A percentile compares a stretch with the other conserved stretches of the same genome.
Evolutionary conservation across 2,113 vertebrate genomes (phyloP).

Genomic region (Tichodroma muraria): DNA sequence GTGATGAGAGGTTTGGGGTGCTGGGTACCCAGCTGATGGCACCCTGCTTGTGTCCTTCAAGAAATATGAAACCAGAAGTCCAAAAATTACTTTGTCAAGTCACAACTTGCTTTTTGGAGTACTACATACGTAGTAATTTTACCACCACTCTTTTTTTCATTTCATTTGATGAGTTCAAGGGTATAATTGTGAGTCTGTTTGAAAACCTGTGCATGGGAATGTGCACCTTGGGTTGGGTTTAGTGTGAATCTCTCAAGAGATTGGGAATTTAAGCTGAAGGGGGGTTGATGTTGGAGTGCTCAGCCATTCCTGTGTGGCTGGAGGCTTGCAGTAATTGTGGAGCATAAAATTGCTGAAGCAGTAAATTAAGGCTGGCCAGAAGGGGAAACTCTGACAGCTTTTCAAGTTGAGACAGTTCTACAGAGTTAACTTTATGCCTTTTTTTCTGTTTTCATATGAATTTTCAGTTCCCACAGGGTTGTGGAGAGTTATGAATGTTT

Average conservation of each 20-base stretch:
- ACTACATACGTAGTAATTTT: accelerated
- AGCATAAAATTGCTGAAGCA: conserved; percentile 14
- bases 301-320: background rate
- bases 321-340: background rate
- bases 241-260: background rate
- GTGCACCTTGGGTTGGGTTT: background rate
- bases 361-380: conserved; percentile 30
- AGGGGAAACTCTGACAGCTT: conserved; percentile 54
- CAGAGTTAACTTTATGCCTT: background rate
- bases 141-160: background rate
- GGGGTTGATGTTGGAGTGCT: background rate
- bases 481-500: conserved; percentile 5
- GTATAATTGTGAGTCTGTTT: background rate
- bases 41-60: background rate
- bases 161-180: background rate
- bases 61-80: background rate
- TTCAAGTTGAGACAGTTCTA: background rate
- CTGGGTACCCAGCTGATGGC: background rate
- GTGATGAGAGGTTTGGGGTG: background rate
- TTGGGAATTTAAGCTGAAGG: background rate
- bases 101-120: background rate
- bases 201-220: background rate
- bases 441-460: background rate
- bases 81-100: background rate
- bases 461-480: background rate